Evolutionary conservation across 2,797 vertebrate species (phyloP).

Genomic region (Gobio occitaniae): DNA sequence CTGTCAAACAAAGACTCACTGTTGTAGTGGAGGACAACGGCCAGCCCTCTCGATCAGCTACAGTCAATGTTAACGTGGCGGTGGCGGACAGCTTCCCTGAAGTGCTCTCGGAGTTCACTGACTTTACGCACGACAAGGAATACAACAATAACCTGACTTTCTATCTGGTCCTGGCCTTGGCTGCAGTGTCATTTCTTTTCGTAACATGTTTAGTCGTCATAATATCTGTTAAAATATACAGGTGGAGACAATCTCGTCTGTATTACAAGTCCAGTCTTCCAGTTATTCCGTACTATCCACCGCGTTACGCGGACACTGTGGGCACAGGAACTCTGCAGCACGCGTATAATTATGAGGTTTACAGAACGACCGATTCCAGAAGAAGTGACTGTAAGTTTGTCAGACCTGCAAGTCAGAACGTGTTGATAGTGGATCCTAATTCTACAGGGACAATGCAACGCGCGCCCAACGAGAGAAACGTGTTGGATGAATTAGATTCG

Average conservation of each 20-base stretch:
- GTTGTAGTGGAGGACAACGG: constrained; percentile 68
- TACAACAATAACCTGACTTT: constrained; percentile 44
- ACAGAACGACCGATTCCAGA: constrained; percentile 52
- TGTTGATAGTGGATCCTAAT: constrained; percentile 52
- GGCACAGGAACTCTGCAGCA: constrained; percentile 55
- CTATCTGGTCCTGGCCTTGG: constrained; percentile 33
- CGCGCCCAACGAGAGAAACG: constrained; percentile 41
- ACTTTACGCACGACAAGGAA: constrained; percentile 51
- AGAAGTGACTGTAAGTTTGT: constrained; percentile 56
- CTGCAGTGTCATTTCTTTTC: constrained; percentile 58
- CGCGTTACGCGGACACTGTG: constrained; percentile 54
- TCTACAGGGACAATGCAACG: constrained; percentile 49
- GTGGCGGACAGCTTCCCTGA: constrained; percentile 50
- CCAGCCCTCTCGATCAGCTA: constrained; percentile 62
- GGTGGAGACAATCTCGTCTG: constrained; percentile 45
- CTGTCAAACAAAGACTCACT: constrained; percentile 66
- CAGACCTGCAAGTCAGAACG: constrained; percentile 57
- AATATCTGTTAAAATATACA: constrained; percentile 53
- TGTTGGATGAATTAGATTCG: constrained; percentile 45
- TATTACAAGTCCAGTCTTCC: constrained; percentile 48
- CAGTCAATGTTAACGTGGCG: constrained; percentile 61
- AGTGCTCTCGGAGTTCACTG: constrained; percentile 49
- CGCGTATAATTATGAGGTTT: constrained; percentile 55
- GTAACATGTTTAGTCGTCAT: constrained; percentile 40
- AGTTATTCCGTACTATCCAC: constrained; percentile 62